Base-by-base conservation (phyloP, 2,113 vertebrate species). In the Perca flavescens region DNA sequence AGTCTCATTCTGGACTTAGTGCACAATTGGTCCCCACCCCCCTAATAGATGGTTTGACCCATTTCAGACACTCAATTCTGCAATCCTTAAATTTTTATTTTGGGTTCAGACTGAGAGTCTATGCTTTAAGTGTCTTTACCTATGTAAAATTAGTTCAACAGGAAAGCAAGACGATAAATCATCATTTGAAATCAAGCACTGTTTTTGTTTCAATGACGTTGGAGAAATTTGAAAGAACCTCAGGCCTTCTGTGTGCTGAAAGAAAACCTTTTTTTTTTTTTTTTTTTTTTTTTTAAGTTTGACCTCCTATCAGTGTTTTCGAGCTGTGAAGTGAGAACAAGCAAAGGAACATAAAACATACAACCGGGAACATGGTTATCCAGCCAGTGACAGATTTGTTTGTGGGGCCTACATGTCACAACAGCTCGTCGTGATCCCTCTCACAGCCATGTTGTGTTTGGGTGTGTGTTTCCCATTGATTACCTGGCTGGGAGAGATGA, bases 391-490 rank as follows among this genome's bases (percentile, higher is more conserved):
- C 89, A 90, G 88, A 85, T 91, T 93, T 90, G 84, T 94, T 94
- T 81, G 77, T 5, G 36, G 62, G 67, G 50, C 60, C 75, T 73
- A 74, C 79, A 53, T 91, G 88, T 91, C 80, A 85, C 86, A 90
- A 89, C 83, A 88, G 76, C 83, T 72, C 58, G 31, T 77, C 77
- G 61, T 21, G 28, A 60, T 82, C 69, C 79, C 79, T 83, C 82
- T 68, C 72, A 74, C 70, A 56, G 85, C 64, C 70, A 21, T 87
- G 86, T 82, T 88, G 88, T 93, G 89, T 93, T 93, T 92, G 89
- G 88, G 90, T 92, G 90, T 88, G 78, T 13, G 47, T 82, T 86
- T 86, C 79, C 85, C 91, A 95, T 95, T 92, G 92, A 94, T 94
- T 92, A 94, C 94, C 94, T 94, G 91, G 79, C 83, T 80, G 50